Base-by-base conservation (phyloP, 1,140 invertebrate genomes). In the Lysiphlebus fabarum region DNA sequence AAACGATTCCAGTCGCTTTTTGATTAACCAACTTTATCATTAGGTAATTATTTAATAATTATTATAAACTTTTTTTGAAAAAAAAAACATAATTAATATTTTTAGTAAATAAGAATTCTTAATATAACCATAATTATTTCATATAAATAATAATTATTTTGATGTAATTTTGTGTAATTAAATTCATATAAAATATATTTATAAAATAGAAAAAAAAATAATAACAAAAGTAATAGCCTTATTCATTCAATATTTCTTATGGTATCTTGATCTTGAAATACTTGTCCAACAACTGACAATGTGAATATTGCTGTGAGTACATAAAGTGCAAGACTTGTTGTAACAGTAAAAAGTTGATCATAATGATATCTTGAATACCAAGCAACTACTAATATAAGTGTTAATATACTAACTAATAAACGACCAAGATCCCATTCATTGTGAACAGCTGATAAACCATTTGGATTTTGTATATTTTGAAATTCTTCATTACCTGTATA, bases 331-430 rank as follows among this genome's bases (percentile, higher is more conserved):
- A 85, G 70, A 4, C 86, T 86, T n/a, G 85, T 83, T 5, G 84
- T 83, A 11, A 82, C 78, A 47, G 83, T 85, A 62, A 87, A 88
- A 55, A 85, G 80, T 65, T 85, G 81, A 62, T 82, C 78, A 67
- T 86, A 86, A 56, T 82, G 78, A 58, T 84, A 83, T 41, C 85
- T 75, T n/a, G 82, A 82, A 63, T 86, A 87, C 85, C 85, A 86
- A 45, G 85, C 76, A 17, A 83, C 60, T 51, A 76, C 77, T 34
- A 87, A 66, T n/a, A 72, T 67, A 8, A 80, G 60, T 37, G 75
- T 74, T 37, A 79, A 61, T 51, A 78, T 63, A 55, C 80, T 69
- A 40, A 76, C 73, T 54, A 86, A 66, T 2, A 84, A 65, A 54
- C 82, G 69, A 36, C 81, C 83, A 40, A 85, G 75, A 44, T 83